Base-by-base conservation (phyloP, 2,113 vertebrate genomes). In the Colinus virginianus region DNA sequence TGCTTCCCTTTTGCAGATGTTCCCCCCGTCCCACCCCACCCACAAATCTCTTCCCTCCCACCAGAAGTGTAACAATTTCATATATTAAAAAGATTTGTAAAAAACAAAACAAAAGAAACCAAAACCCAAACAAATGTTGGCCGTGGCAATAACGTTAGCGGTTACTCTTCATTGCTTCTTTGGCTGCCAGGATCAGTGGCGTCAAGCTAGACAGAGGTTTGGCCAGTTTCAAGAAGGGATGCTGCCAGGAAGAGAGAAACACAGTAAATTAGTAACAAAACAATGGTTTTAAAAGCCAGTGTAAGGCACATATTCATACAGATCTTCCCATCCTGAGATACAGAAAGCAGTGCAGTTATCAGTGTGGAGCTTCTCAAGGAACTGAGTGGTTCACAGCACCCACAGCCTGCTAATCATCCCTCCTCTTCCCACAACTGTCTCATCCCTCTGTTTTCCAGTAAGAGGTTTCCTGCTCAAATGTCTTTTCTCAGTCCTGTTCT, bases 91-190 rank as follows among this genome's bases (percentile, higher is more conserved):
- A 97, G 92, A 96, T 95, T 98, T 98, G 94, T 97, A 97, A 97
- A 96, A 97, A 96, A 97, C 40, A 97, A 90, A 70, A 90, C 84
- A 90, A 97, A 97, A 96, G 96, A 95, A 97, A 40, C 40, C 51
- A 97, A 88, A 71, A 90, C 78, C 89, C 75, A 75, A 43, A 62
- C 64, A 43, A 82, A 85, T 5, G 91, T 96, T 94, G 93, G 96
- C 95, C 66, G 90, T 6, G 43, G 75, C 74, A 91, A 64, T 51
- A 78, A 75, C 25, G 96, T 97, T 99, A 99, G 97, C 99, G 99
- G 96, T 98, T 99, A 97, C 98, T 99, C 98, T 99, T 99, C 99
- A 99, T 99, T 87, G 99, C 99, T 89, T 99, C 99, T 98, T 99
- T 99, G 98, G 99, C 99, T 93, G 99, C 99, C 97, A 99, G 96